Evolutionary conservation across 1,140 invertebrate species (phyloP).

Genomic region (Megalonaias nervosa): DNA sequence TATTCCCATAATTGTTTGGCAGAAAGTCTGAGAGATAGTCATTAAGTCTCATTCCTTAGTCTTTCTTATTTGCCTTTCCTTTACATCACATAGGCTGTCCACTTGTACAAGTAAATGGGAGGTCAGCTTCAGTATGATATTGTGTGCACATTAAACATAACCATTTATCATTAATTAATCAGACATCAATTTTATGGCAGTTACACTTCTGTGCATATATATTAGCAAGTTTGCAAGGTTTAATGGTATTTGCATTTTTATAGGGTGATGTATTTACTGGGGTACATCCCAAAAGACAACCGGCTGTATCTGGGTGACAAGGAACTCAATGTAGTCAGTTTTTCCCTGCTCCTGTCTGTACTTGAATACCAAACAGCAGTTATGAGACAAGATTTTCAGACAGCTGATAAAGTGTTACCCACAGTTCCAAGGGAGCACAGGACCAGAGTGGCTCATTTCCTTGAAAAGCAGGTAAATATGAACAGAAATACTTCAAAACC

Average conservation of each 20-base stretch:
- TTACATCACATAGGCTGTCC: no score
- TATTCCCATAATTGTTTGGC: no score
- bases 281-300: slow-evolving; percentile 98
- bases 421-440: slow-evolving; percentile 96
- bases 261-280: slow-evolving; percentile 89
- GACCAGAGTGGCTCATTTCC: slow-evolving; percentile 97
- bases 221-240: no score
- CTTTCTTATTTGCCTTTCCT: no score
- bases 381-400: slow-evolving; percentile 97
- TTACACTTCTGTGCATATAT: background rate
- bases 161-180: background rate
- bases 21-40: no score
- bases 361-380: slow-evolving; percentile 99
- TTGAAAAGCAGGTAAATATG: slow-evolving; percentile 91
- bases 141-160: no score
- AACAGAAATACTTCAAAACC: no score
- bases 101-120: no score
- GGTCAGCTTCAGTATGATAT: no score
- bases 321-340: slow-evolving; percentile 95
- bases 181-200: background rate
- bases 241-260: slow-evolving; percentile 30
- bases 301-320: slow-evolving; percentile 98
- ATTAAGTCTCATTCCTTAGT: no score
- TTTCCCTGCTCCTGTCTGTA: slow-evolving; percentile 87
- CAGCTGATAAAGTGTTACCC: slow-evolving; percentile 94